phyloP scores from a whole-genome alignment of 2,888 invertebrate genomes.

The Diaprepes abbreviatus region DNA sequence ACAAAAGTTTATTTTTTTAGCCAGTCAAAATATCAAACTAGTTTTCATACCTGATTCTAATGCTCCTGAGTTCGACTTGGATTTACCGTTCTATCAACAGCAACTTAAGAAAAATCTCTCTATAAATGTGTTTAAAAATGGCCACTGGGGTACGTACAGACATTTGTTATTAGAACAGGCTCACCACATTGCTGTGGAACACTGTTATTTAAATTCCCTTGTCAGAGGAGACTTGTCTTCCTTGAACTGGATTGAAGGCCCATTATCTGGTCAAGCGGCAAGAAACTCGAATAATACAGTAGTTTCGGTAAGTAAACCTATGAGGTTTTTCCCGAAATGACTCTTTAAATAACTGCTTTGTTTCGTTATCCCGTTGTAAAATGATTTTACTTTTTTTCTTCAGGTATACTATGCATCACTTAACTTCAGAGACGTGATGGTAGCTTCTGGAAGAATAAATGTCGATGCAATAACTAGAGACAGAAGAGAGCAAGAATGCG shows the following conservation, averaged over 20 bases:
- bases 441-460: conserved; percentile 90
- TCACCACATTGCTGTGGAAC: conserved; percentile 69
- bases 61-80: conserved; percentile 76
- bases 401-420: conserved; percentile 78
- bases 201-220: conserved; percentile 84
- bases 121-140: conserved; percentile 81
- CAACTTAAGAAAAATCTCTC: conserved; percentile 82
- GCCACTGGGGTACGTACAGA: conserved; percentile 76
- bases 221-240: conserved; percentile 90
- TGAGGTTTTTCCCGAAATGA: too few relatives aligned
- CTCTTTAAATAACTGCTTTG: too few relatives aligned
- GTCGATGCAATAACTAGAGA: conserved; percentile 83
- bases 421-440: conserved; percentile 96
- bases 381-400: too few relatives aligned
- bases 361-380: too few relatives aligned
- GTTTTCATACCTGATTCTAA: conserved; percentile 70
- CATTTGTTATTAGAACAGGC: conserved; percentile 78
- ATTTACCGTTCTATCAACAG: conserved; percentile 70
- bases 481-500: conserved; percentile 75
- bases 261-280: conserved; percentile 57
- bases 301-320: conserved; percentile 44
- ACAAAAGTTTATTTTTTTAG: too few relatives aligned
- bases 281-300: conserved; percentile 23
- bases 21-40: conserved; percentile 64
- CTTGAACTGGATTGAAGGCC: conserved; percentile 84